Base-by-base conservation (phyloP, 2,113 vertebrate genomes). In the Ia io region DNA sequence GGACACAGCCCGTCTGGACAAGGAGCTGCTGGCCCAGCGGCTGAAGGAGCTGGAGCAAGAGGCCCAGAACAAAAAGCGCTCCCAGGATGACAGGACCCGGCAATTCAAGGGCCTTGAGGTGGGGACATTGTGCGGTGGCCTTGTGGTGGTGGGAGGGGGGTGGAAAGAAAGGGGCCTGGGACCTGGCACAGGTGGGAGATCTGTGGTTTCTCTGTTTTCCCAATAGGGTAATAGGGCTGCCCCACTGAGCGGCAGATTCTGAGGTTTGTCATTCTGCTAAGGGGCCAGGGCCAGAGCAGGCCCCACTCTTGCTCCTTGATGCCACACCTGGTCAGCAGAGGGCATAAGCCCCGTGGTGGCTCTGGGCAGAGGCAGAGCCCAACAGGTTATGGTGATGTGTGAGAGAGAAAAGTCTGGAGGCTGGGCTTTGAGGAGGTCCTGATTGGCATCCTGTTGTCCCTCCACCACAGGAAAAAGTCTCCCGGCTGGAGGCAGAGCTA, bases 31-130 rank as follows among this genome's bases (percentile, higher is more conserved):
- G 90, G 96, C 96, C 30, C 99, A 99, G 98, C 98, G 99, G n/a
- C 96, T 99, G 90, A 98, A 98, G 96, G 98, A 98, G 93, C 97
- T 99, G 3, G 99, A 99, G 97, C 98, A 98, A 65, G 99, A 99
- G 92, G 17, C 98, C 0, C 99, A 99, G 67, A 93, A 94, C 91
- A 98, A 98, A 97, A 99, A 97, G 79, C 99, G 98, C 93, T 97
- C 97, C 76, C 98, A 98, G 92, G 99, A 98, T 2, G 99, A 99
- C 49, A 99, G 98, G 53, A 97, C 96, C 12, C 97, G 99, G 14
- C 99, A 99, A 65, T 74, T 98, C 90, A 99, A 99, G 93, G 98
- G 97, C 17, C 98, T 99, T 90, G 99, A 99, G 99, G 99, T 99
- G 96, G 96, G 84, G 49, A 18, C 28, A 1, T 0, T 12, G 20